Conservation (phyloP, 2,113 vertebrate genomes). For the Dicaeum eximium region DNA sequence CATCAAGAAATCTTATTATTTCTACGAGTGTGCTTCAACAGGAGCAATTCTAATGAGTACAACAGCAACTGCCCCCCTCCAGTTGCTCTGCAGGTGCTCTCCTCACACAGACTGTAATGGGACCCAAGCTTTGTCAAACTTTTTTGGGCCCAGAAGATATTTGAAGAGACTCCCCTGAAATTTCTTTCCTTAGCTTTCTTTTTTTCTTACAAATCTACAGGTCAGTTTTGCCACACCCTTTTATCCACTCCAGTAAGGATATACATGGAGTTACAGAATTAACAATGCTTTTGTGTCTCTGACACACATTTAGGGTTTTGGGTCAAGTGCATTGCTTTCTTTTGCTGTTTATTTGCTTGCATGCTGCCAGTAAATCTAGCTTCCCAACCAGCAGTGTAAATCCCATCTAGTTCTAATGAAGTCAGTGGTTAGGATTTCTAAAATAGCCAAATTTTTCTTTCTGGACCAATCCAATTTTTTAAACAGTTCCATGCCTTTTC, state of each 20-base stretch:
- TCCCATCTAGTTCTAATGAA: background rate
- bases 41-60: slow-evolving; percentile 54
- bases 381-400: background rate
- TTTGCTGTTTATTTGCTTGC: background rate
- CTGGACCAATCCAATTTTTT: background rate
- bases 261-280: background rate
- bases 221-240: background rate
- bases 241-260: background rate
- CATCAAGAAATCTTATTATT: slow-evolving; percentile 64
- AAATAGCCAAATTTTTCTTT: background rate
- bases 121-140: background rate
- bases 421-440: background rate
- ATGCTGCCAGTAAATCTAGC: background rate
- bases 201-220: background rate
- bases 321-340: background rate
- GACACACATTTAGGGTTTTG: background rate
- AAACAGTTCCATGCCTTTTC: background rate
- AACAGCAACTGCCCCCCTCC: background rate
- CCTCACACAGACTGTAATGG: background rate
- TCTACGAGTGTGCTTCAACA: slow-evolving; percentile 22
- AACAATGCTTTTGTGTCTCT: background rate
- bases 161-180: background rate
- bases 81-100: background rate
- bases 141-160: background rate
- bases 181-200: background rate